Evolutionary conservation across 2,113 vertebrate genomes (phyloP), one percentile per base, ranked within the genome.

Genomic region (Riparia riparia): DNA sequence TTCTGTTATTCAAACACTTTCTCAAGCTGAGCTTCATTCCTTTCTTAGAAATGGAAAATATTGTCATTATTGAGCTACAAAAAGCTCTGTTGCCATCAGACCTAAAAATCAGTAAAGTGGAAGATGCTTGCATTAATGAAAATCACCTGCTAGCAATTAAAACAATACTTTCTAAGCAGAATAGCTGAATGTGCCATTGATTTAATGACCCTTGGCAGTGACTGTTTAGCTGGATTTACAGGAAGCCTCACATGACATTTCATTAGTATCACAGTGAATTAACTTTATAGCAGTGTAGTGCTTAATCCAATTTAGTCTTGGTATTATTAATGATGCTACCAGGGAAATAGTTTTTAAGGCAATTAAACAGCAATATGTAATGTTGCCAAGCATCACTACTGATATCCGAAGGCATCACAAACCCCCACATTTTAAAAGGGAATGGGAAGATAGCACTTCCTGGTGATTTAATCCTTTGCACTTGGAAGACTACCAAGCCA

Each of bases 211-310:
- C 86, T 96, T 96, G 95, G 96, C 96, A 97, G 93, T 95, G 86
- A 91, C 88, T 91, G 79, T 95, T 97, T 96, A 92, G 91, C 93
- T 95, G 95, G 91, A 97, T 96, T 96, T 97, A 97, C 96, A 97
- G 96, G 97, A 97, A 97, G 94, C 91, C 95, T 97, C 91, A 86
- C 95, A 94, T 97, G 95, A 97, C 96, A 94, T 97, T 97, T 97
- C 96, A 96, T 97, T 97, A 97, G 86, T 94, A 97, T 97, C 91
- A 96, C 95, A 97, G 90, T 97, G 97, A 97, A 97, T 97, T 97
- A 97, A 97, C 96, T 97, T 97, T 97, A 97, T 96, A 88, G 96
- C 92, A 76, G 93, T 91, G 81, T 94, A 97, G 92, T 89, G 95
- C 95, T 97, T 97, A 97, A 97, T 97, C 95, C 94, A 97, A 97